phyloP scores from a whole-genome alignment of 2,797 vertebrate species.

The Phrynocephalus vlangalii region DNA sequence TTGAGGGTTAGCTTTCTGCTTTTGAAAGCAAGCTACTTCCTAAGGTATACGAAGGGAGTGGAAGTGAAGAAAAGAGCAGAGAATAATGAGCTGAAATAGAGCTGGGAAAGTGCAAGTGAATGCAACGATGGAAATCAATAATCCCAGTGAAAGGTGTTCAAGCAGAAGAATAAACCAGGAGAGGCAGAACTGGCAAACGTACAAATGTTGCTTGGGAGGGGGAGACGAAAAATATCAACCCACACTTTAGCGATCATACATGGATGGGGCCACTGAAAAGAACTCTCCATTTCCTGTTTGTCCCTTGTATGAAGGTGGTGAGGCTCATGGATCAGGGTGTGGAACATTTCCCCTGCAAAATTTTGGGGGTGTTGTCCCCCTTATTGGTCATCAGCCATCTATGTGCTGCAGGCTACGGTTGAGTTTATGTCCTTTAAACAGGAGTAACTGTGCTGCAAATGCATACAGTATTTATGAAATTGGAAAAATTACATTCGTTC shows the following conservation, averaged over 20 bases:
- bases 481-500: too few species aligned
- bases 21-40: background rate
- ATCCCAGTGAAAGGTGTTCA: background rate
- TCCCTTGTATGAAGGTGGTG: too few species aligned
- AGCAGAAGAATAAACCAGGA: background rate
- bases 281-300: too few species aligned
- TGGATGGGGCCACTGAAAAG: too few species aligned
- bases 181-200: background rate
- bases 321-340: too few species aligned
- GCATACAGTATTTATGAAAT: too few species aligned
- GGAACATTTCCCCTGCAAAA: too few species aligned
- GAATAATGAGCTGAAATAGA: slow-evolving; percentile 30
- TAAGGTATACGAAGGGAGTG: background rate
- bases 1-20: background rate
- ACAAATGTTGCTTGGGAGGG: background rate
- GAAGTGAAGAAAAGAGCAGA: background rate
- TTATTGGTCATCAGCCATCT: too few species aligned
- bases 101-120: background rate
- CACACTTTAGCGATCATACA: background rate
- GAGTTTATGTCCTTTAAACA: too few species aligned
- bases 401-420: too few species aligned
- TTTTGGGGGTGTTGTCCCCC: too few species aligned
- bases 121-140: slow-evolving; percentile 36
- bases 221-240: background rate
- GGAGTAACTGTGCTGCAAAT: too few species aligned